phyloP scores from a whole-genome alignment of 2,888 invertebrate genomes.

The Macrosiphum euphorbiae region DNA sequence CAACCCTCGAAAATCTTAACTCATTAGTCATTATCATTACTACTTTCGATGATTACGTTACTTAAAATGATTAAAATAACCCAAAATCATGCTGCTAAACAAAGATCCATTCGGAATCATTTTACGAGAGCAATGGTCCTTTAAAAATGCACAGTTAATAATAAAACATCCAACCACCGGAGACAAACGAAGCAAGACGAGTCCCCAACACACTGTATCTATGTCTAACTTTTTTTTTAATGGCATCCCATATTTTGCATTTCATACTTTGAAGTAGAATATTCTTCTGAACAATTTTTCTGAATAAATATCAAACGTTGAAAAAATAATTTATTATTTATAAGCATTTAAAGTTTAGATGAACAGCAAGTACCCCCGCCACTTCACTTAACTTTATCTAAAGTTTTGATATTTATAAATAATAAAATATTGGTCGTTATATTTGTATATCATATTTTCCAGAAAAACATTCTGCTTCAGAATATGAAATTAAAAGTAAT shows the following conservation, averaged over 20 bases:
- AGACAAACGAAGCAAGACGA: neutral
- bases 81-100: neutral
- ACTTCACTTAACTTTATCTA: neutral
- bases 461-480: neutral
- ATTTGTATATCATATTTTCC: neutral
- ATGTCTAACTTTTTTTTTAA: neutral
- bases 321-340: constrained; percentile 3
- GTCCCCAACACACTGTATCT: neutral
- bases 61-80: neutral
- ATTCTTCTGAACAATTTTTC: neutral
- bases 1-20: neutral
- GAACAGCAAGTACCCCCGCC: neutral
- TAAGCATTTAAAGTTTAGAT: constrained; percentile 12
- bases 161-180: neutral
- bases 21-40: neutral
- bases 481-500: neutral
- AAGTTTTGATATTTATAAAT: constrained; percentile 5
- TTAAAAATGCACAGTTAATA: neutral
- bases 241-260: neutral
- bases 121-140: neutral
- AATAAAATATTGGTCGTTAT: neutral
- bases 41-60: neutral
- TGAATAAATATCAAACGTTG: neutral
- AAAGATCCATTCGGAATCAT: neutral
- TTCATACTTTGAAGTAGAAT: neutral